Evolutionary conservation across 2,113 vertebrate genomes (phyloP).

Genomic region (Rhizomys pruinosus): DNA sequence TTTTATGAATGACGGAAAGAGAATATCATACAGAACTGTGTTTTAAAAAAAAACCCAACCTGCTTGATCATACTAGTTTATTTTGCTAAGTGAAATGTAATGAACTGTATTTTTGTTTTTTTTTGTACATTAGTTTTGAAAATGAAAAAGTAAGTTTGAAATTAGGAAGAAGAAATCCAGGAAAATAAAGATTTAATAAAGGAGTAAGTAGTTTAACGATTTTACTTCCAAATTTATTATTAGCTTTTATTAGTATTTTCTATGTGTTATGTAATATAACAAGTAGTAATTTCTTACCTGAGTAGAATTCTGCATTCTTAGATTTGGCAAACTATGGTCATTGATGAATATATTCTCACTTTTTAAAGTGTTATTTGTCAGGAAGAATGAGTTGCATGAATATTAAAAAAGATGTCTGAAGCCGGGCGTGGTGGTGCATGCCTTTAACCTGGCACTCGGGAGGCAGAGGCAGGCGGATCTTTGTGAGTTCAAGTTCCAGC

Average conservation of each 20-base stretch:
- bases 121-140: constrained; percentile 90
- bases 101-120: constrained; percentile 52
- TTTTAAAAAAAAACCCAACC: constrained; percentile 46
- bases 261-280: background rate
- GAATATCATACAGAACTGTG: background rate
- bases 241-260: constrained; percentile 51
- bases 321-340: constrained; percentile 26
- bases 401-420: constrained; percentile 52
- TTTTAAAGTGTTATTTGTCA: constrained; percentile 42
- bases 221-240: background rate
- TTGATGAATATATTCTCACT: constrained; percentile 1
- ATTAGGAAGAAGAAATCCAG: constrained; percentile 93
- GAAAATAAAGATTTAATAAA: constrained; percentile 94
- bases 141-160: constrained; percentile 95
- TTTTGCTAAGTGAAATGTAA: constrained; percentile 72
- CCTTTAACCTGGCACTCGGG: too few species aligned
- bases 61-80: constrained; percentile 33
- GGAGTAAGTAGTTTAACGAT: constrained; percentile 88
- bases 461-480: too few species aligned
- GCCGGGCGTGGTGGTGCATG: too few species aligned
- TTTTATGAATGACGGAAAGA: constrained; percentile 41
- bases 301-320: constrained; percentile 1
- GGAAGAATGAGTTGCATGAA: background rate
- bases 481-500: too few species aligned
- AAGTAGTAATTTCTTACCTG: constrained; percentile 13